Evolutionary conservation across 2,797 vertebrate genomes (phyloP), one percentile per base, ranked within the genome.

Genomic region (Spea hammondii): DNA sequence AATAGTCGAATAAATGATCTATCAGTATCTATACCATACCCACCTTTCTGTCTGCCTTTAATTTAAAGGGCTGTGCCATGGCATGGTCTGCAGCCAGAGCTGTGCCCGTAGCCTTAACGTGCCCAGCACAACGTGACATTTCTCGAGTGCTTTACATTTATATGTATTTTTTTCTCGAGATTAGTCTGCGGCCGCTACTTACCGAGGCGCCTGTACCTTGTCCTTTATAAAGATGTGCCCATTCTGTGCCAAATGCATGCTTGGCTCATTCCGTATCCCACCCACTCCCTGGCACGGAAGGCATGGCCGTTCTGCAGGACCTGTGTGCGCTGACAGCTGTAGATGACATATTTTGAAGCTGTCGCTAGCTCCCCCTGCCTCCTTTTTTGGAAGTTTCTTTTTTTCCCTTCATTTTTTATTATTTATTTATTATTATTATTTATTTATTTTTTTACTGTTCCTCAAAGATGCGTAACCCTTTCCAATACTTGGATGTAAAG

Each of bases 321-420:
- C 74, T 48, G n/a, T 66, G 65, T 59, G 47, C 66, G 8, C 6
- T 77, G 67, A 46, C 57, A 53, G 10, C 45, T 64, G 47, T n/a
- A 17, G 68, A 77, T 74, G 77, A 73, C 70, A 73, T 55, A 74
- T 68, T 60, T 12, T 14, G 11, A 46, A 67, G 49, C 60, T 32
- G 49, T 51, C 11, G 17, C 51, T 55, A 77, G 77, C 70, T 67
- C 70, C 69, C 76, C 70, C 64, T 66, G 44, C 11, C 70, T 78
- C 44, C 44, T 65, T 72, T 72, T 72, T 66, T 17, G 14, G 69
- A 59, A 50, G 62, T 72, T 64, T 45, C 8, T 14, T 47, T 71
- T 59, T 44, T 72, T 59, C 11, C 13, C 59, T 45, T 53, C 57
- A 51, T 7, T 53, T 17, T 14, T 14, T 14, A 5, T 14, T 14